Evolutionary conservation across 2,797 vertebrate species (phyloP), one percentile per base, ranked within the genome.

Genomic region (Mormyrops attenuatus): DNA sequence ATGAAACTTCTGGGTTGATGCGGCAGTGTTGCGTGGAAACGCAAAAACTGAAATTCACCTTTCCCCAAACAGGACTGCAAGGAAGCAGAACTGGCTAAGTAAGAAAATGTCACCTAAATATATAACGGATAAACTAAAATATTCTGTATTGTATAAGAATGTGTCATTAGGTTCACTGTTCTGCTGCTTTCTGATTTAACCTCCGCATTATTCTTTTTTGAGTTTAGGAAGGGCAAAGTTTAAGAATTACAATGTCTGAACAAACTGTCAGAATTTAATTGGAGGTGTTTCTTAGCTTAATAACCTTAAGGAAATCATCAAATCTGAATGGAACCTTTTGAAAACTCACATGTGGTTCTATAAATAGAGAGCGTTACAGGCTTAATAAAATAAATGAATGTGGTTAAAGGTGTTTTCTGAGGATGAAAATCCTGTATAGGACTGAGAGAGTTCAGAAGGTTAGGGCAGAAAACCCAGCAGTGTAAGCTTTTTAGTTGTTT

Each of bases 1-100:
- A 88, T 80, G 49, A 80, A 87, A 52, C 87, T 53, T 87, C 60
- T 63, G 9, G 86, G 52, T 88, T 84, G 38, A 66, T 90, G 73
- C 3, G 47, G 41, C 53, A 34, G 69, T 90, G 73, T 22, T 41
- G 20, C 5, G n/a, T 55, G 84, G 53, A 22, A 82, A 49, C 85
- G 57, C 11, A 15, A 49, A 89, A 87, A 55, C 20, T 55, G 30
- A 87, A 66, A 73, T 53, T 34, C 47, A 87, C 52, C 84, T 55
- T n/a, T 11, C 22, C 57, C 34, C 57, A 87, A 89, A 89, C 49
- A 73, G n/a, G 57, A 47, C 44, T 63, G 41, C 6, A 41, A 63
- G n/a, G 49, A 87, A 9, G 84, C 6, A 17, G 20, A 26, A 50
- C n/a, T 26, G 63, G 49, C 82, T 85, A 47, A 57, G 52, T 87